Conservation (phyloP, 2,888 invertebrate species). For the Amphimallon solstitiale region DNA sequence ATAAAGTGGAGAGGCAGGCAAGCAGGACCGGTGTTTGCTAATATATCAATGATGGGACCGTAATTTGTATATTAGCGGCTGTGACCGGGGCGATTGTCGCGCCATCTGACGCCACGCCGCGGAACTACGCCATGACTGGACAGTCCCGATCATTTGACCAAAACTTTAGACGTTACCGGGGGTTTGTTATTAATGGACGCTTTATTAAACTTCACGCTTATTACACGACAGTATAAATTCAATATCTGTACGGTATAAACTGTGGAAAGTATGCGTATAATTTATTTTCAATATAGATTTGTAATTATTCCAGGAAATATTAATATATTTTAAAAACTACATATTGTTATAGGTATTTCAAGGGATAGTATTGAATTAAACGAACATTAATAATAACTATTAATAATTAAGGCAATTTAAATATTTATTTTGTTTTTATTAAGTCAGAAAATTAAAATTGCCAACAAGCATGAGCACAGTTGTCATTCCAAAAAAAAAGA, state of each 20-base stretch:
- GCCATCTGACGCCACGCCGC: constrained; percentile 50
- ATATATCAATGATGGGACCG: constrained; percentile 50
- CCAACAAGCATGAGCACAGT: too few species aligned
- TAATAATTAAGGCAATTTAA: too few species aligned
- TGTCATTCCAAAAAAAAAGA: too few species aligned
- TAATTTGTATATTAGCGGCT: constrained; percentile 51
- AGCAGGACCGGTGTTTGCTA: constrained; percentile 45
- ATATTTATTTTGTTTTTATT: too few species aligned
- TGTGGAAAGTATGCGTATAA: constrained; percentile 6
- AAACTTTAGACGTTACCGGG: constrained; percentile 39
- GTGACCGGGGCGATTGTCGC: constrained; percentile 50
- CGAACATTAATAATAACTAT: too few species aligned
- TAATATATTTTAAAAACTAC: too few species aligned
- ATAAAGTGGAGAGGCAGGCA: constrained; percentile 43
- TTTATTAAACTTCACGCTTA: constrained; percentile 37
- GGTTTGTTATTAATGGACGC: constrained; percentile 34
- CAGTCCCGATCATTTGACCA: constrained; percentile 44
- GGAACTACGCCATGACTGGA: constrained; percentile 47
- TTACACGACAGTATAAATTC: constrained; percentile 16
- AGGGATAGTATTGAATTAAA: too few species aligned
- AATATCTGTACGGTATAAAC: constrained; percentile 19
- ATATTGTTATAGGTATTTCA: too few species aligned
- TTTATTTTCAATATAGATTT: background rate
- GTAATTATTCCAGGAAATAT: too few species aligned
- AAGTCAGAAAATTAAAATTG: too few species aligned